phyloP scores from a whole-genome alignment of 92 coral and sea anemone genomes.

The Actinernus sp. region DNA sequence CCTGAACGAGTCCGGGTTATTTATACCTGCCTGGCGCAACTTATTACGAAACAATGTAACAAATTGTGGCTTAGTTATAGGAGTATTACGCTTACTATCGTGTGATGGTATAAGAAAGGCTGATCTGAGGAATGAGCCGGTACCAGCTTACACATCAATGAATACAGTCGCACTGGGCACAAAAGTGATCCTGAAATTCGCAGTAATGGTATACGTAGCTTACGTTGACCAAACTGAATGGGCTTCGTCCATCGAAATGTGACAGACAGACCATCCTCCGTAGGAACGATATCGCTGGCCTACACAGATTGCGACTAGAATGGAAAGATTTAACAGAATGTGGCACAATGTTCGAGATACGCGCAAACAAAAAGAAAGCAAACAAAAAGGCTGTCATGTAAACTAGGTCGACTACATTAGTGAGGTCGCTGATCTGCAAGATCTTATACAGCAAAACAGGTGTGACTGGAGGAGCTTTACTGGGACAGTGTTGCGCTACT shows the following conservation, averaged over 20 bases:
- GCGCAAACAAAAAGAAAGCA: conserved; percentile 17
- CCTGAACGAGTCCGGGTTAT: no score
- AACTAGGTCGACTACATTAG: not conserved
- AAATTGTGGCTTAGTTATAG: no score
- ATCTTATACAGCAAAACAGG: not conserved
- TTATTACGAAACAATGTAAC: no score
- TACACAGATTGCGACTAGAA: not conserved
- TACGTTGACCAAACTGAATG: conserved; percentile 1
- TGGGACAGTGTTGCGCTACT: conserved; percentile 18
- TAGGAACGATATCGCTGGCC: not conserved
- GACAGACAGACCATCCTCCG: not conserved
- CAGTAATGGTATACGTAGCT: no score
- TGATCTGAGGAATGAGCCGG: no score
- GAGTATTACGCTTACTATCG: no score
- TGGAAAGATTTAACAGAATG: not conserved
- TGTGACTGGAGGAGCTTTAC: conserved; percentile 15
- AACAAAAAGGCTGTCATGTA: conserved; percentile 14
- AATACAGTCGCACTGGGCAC: no score
- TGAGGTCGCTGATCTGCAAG: not conserved
- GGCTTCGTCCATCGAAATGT: not conserved
- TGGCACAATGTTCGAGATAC: conserved; percentile 8
- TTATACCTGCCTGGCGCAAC: no score
- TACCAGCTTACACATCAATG: no score
- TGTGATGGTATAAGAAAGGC: no score
- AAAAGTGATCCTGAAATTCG: no score